Evolutionary conservation across 2,797 vertebrate species (phyloP).

Genomic region (Acomys russatus): DNA sequence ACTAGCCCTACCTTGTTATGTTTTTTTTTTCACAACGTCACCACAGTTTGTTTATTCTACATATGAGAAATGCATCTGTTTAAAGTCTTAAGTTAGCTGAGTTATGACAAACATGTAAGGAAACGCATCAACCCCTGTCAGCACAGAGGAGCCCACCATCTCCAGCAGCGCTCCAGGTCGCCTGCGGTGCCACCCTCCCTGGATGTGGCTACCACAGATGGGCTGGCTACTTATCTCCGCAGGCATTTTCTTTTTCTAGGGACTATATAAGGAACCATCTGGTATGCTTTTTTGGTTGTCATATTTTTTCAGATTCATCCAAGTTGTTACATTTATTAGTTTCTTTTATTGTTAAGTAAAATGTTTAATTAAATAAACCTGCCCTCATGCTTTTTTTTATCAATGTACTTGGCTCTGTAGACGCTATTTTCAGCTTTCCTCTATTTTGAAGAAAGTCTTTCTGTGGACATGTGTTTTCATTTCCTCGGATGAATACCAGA

Average conservation of each 20-base stretch:
- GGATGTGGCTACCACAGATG: not conserved
- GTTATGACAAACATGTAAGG: not conserved
- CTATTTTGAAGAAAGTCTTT: slow-evolving; percentile 55
- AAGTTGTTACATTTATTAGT: slow-evolving; percentile 30
- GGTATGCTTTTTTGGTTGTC: slow-evolving; percentile 31
- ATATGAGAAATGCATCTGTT: not conserved
- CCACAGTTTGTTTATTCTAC: not conserved
- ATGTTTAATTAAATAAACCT: not conserved
- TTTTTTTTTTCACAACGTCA: slow-evolving; percentile 49
- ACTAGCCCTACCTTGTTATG: not conserved
- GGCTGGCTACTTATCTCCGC: not conserved
- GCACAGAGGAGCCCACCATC: not conserved
- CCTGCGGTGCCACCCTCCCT: not conserved
- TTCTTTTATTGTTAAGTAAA: slow-evolving; percentile 41
- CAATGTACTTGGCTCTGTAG: not conserved
- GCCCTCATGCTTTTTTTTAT: not conserved
- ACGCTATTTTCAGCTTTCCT: slow-evolving; percentile 14
- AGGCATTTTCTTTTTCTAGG: not conserved
- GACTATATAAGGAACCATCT: not conserved
- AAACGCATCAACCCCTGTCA: not conserved
- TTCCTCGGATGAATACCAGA: slow-evolving; percentile 37
- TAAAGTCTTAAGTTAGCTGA: not conserved
- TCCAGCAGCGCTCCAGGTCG: not conserved
- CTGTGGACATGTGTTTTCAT: slow-evolving; percentile 51
- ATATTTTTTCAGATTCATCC: slow-evolving; percentile 46